phyloP scores from a whole-genome alignment of 2,888 invertebrate genomes.

The Periphyllus acericola region DNA sequence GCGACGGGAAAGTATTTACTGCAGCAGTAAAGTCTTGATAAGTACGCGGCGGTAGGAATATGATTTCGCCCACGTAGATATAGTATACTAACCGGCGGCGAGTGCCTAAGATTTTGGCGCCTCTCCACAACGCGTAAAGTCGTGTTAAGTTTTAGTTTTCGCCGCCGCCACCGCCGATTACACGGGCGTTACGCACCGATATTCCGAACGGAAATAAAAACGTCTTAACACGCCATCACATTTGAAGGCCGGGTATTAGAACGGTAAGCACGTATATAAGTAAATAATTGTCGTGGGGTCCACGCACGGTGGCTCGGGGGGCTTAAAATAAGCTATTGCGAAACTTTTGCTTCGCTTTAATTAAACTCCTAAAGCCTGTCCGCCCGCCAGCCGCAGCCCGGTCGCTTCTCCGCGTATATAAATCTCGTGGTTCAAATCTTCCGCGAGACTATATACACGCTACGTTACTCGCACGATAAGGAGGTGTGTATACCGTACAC shows the following conservation, averaged over 20 bases:
- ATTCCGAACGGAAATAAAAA: background rate
- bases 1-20: background rate
- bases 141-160: background rate
- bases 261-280: constrained; percentile 41
- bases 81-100: background rate
- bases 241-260: constrained; percentile 15
- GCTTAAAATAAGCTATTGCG: constrained; percentile 53
- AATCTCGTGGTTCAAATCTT: constrained; percentile 49
- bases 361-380: constrained; percentile 49
- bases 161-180: background rate
- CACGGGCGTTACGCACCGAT: background rate
- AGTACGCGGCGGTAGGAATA: background rate
- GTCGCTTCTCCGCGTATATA: constrained; percentile 41
- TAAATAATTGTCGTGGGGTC: constrained; percentile 47
- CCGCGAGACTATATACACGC: constrained; percentile 44
- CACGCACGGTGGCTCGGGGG: background rate
- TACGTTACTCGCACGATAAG: constrained; percentile 39
- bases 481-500: constrained; percentile 17
- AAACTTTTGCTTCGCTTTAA: constrained; percentile 58
- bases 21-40: background rate
- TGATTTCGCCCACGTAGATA: too few relatives aligned
- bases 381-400: constrained; percentile 23
- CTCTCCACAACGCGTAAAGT: background rate
- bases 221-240: constrained; percentile 11
- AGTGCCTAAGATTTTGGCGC: background rate